Evolutionary conservation across 2,113 vertebrate genomes (phyloP).

Genomic region (Platichthys flesus): DNA sequence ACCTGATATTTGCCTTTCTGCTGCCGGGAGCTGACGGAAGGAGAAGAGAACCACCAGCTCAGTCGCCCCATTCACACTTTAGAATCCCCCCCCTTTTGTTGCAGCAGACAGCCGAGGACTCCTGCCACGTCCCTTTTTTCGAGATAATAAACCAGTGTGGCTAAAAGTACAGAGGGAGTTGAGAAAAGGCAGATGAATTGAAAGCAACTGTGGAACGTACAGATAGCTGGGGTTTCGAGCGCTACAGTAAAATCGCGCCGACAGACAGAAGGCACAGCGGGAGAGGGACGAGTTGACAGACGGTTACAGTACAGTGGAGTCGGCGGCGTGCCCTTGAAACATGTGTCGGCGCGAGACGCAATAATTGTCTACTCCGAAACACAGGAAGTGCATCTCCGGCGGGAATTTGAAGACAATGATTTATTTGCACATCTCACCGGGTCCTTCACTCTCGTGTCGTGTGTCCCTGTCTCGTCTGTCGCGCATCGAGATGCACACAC

Average conservation of each 20-base stretch:
- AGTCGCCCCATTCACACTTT: background rate
- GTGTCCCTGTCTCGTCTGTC: constrained; percentile 54
- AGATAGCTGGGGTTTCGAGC: background rate
- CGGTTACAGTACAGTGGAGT: constrained; percentile 32
- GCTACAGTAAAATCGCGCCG: constrained; percentile 9
- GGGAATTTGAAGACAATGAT: constrained; percentile 58
- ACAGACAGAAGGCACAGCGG: constrained; percentile 18
- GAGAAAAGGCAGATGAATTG: constrained; percentile 9
- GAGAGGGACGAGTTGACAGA: constrained; percentile 41
- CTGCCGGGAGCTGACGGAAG: background rate
- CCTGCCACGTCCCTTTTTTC: background rate
- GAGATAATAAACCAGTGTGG: background rate
- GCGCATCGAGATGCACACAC: constrained; percentile 26
- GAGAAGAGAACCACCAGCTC: background rate
- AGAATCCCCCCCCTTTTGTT: background rate
- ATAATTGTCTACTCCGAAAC: constrained; percentile 59
- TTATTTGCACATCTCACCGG: constrained; percentile 61
- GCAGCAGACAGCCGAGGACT: background rate
- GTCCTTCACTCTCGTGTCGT: constrained; percentile 41
- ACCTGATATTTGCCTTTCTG: constrained; percentile 10
- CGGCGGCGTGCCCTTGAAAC: constrained; percentile 63
- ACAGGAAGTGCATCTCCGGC: constrained; percentile 26
- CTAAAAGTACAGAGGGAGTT: background rate
- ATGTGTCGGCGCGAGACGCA: constrained; percentile 44
- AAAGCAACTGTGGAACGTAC: constrained; percentile 27